phyloP scores from a whole-genome alignment of 92 coral and sea anemone species.

The Pocillopora grandis region DNA sequence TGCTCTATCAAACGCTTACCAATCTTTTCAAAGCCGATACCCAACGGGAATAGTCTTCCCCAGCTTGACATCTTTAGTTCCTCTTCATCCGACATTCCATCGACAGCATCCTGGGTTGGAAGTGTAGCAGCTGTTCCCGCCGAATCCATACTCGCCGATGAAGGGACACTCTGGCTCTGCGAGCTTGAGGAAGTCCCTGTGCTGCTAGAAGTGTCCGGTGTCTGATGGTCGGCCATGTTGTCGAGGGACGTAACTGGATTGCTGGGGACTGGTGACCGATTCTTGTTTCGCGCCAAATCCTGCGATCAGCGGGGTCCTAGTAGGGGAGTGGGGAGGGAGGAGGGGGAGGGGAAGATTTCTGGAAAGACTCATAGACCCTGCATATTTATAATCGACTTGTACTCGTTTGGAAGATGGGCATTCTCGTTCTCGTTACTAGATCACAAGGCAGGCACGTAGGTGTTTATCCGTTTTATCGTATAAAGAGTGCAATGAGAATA shows the following conservation, averaged over 20 bases:
- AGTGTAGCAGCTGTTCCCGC: slow-evolving; percentile 58
- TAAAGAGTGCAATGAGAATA: too few relatives aligned
- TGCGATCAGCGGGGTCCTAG: too few relatives aligned
- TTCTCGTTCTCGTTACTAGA: too few relatives aligned
- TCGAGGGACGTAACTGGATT: neutral
- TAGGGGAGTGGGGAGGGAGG: too few relatives aligned
- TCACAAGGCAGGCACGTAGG: too few relatives aligned
- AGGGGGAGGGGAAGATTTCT: too few relatives aligned
- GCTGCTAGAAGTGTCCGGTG: slow-evolving; percentile 33
- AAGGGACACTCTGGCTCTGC: slow-evolving; percentile 75
- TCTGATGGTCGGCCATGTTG: slow-evolving; percentile 26
- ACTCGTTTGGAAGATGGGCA: too few relatives aligned
- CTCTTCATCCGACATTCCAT: slow-evolving; percentile 73
- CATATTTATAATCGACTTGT: too few relatives aligned
- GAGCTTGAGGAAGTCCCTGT: slow-evolving; percentile 58
- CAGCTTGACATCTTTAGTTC: slow-evolving; percentile 32
- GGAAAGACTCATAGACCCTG: too few relatives aligned
- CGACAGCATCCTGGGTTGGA: slow-evolving; percentile 78
- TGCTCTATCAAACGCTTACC: slow-evolving; percentile 37
- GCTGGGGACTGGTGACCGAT: neutral
- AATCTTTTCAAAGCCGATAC: slow-evolving; percentile 61
- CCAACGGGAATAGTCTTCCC: slow-evolving; percentile 79
- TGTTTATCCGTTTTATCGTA: too few relatives aligned
- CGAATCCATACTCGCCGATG: slow-evolving; percentile 68
- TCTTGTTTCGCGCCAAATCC: slow-evolving; percentile 1